Percentiles rank a stretch among this genome's conserved stretches.
phyloP scores from a whole-genome alignment of 2,888 invertebrate genomes.

The Hylaea fasciaria region DNA sequence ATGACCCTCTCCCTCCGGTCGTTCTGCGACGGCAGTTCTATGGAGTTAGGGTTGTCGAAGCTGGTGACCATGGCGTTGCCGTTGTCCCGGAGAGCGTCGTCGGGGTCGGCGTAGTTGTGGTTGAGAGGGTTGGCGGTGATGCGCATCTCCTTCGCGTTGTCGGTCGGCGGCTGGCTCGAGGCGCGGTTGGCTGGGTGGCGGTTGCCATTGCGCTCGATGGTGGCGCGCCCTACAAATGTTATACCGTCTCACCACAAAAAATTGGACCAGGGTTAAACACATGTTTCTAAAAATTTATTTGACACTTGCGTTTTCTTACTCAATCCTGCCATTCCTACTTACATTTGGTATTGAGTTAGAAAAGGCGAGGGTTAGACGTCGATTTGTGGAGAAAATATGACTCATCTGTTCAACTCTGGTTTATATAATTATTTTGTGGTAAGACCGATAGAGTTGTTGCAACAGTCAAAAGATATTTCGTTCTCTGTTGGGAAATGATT shows the following conservation, averaged over 20 bases:
- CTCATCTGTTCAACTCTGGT: no score
- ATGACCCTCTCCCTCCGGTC: slow-evolving; percentile 74
- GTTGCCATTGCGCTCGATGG: slow-evolving; percentile 84
- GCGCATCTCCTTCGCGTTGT: slow-evolving; percentile 86
- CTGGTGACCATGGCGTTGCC: slow-evolving; percentile 86
- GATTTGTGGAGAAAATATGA: no score
- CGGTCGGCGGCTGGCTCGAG: slow-evolving; percentile 65
- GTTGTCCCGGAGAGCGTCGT: slow-evolving; percentile 84
- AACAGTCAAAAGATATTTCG: neutral
- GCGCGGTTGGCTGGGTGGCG: slow-evolving; percentile 74
- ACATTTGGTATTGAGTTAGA: no score
- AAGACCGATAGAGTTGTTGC: no score
- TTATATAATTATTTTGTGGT: no score
- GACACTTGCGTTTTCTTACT: no score
- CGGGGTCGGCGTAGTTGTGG: slow-evolving; percentile 88
- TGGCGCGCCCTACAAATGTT: slow-evolving; percentile 80
- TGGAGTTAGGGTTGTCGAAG: slow-evolving; percentile 90
- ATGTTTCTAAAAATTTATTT: no score
- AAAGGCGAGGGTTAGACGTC: no score
- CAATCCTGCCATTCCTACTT: no score
- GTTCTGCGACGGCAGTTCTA: slow-evolving; percentile 86
- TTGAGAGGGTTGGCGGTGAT: slow-evolving; percentile 92
- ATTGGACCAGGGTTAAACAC: no score
- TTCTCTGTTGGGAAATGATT: neutral
- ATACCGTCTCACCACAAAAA: no score